These are phyloP conservation scores for Melanaphis sacchari DNA, from an alignment of 1,140 invertebrate genomes.

Conservation along the genomic window DNA sequence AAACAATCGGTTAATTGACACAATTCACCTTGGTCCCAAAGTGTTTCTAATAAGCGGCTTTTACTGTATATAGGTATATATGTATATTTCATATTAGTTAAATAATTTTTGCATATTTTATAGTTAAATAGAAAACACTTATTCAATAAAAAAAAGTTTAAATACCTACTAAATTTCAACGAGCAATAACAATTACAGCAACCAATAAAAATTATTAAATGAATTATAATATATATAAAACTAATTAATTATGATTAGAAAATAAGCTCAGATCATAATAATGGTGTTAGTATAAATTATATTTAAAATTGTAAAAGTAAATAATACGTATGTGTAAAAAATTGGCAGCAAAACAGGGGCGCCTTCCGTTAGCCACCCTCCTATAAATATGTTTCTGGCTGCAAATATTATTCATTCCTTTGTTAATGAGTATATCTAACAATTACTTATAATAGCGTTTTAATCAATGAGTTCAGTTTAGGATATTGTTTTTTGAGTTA, in stretches of 20 bases:
- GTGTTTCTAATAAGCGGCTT: too few relatives aligned
- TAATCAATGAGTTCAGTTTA: background rate
- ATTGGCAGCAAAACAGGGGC: background rate
- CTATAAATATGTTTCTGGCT: background rate
- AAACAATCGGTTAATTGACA: too few relatives aligned
- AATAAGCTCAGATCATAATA: background rate
- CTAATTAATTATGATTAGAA: background rate
- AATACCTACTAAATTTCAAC: too few relatives aligned
- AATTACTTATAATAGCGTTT: background rate
- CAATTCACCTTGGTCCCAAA: too few relatives aligned
- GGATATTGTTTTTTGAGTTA: background rate
- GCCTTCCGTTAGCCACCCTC: background rate
- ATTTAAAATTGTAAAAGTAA: background rate
- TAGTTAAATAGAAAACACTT: too few relatives aligned
- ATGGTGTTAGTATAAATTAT: background rate
- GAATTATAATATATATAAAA: background rate
- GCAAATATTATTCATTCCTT: background rate
- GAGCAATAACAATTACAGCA: too few relatives aligned
- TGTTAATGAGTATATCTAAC: background rate
- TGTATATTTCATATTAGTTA: too few relatives aligned
- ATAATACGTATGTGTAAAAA: background rate
- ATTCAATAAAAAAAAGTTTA: too few relatives aligned
- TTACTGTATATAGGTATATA: too few relatives aligned
- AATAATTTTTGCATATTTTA: too few relatives aligned
- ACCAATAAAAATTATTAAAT: background rate